These are phyloP conservation scores for Drosophila kokeensis DNA, from an alignment of 2,888 invertebrate species.

Conservation along the genomic window DNA sequence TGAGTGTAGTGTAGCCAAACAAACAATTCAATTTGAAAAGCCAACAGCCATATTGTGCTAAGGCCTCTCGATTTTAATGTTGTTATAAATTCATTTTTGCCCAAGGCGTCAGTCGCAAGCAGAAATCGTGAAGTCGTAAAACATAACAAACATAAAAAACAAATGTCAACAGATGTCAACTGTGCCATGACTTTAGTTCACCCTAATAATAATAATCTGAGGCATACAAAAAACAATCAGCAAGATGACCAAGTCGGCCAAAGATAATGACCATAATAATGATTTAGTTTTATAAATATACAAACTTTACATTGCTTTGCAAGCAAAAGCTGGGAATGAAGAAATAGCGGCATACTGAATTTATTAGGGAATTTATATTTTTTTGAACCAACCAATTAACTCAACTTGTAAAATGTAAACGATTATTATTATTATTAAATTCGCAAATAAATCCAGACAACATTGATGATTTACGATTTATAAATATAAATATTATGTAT, in stretches of 20 bases:
- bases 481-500: background rate
- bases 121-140: conserved; percentile 8
- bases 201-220: conserved; percentile 27
- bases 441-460: background rate
- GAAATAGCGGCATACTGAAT: background rate
- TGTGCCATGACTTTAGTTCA: conserved; percentile 1
- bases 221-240: conserved; percentile 21
- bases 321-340: background rate
- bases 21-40: conserved; percentile 45
- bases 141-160: background rate
- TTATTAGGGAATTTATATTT: background rate
- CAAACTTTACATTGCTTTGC: background rate
- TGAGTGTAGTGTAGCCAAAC: conserved; percentile 27
- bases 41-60: conserved; percentile 16
- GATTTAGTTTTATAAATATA: background rate
- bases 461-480: background rate
- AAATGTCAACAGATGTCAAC: conserved; percentile 24
- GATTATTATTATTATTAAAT: background rate
- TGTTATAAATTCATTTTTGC: conserved; percentile 42
- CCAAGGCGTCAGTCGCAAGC: conserved; percentile 1
- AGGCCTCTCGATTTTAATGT: conserved; percentile 41
- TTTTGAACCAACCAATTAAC: background rate
- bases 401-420: background rate
- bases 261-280: conserved; percentile 2
- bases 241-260: background rate